These are phyloP conservation scores for Sinocyclocheilus rhinocerous DNA, from an alignment of 2,113 vertebrate genomes.

Conservation along the genomic window DNA sequence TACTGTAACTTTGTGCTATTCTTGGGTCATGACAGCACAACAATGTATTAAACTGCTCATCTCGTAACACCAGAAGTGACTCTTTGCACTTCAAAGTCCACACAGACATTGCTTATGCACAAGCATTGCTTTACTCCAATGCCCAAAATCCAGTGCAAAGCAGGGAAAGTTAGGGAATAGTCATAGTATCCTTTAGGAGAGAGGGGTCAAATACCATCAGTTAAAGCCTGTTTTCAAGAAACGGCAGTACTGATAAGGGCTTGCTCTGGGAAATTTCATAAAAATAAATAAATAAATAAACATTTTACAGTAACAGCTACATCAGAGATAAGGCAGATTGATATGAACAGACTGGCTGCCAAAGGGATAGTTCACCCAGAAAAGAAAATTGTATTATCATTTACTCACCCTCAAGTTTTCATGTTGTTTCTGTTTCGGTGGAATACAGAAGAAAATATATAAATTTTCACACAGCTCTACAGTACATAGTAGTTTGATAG, in stretches of 20 bases:
- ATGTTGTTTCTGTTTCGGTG: not conserved
- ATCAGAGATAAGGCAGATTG: not conserved
- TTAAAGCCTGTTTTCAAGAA: not conserved
- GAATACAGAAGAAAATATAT: not conserved
- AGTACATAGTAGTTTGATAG: not conserved
- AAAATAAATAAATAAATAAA: not conserved
- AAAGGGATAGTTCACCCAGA: not conserved
- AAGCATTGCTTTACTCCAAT: not conserved
- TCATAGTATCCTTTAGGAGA: not conserved
- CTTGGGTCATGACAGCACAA: slow-evolving; percentile 48
- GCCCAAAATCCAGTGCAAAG: not conserved
- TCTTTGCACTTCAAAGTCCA: slow-evolving; percentile 21
- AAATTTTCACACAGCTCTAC: not conserved
- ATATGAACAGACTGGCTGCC: not conserved
- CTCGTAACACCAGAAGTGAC: slow-evolving; percentile 12
- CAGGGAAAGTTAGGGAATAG: not conserved
- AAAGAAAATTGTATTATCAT: not conserved
- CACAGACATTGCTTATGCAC: not conserved
- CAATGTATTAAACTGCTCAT: slow-evolving; percentile 33
- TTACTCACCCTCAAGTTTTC: not conserved
- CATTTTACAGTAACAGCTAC: not conserved
- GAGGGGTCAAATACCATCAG: not conserved
- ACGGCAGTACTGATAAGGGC: not conserved
- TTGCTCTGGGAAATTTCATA: not conserved
- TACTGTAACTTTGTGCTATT: slow-evolving; percentile 42